Percentiles rank a stretch among this genome's conserved stretches.
phyloP scores from a whole-genome alignment of 2,888 invertebrate species.

The Parnassius glacialis region DNA sequence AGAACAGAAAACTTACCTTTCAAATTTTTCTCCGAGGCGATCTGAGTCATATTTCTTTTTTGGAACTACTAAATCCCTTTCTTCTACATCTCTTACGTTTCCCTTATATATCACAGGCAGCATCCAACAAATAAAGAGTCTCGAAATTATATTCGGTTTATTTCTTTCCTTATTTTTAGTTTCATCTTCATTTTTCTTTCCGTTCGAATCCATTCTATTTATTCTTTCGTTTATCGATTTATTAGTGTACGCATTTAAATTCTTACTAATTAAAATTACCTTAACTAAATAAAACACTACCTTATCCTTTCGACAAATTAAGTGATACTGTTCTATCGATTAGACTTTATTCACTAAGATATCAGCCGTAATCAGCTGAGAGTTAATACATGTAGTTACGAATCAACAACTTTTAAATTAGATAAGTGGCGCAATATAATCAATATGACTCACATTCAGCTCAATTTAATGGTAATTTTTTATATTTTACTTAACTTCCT shows the following conservation, averaged over 20 bases:
- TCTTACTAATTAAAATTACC: no score
- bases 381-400: constrained; percentile 5
- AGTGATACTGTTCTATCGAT: constrained; percentile 15
- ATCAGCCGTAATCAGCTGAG: constrained; percentile 13
- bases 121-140: constrained; percentile 71
- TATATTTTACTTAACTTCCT: no score
- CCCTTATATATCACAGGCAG: constrained; percentile 77
- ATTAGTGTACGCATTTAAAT: background rate
- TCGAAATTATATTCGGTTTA: constrained; percentile 63
- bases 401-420: no score
- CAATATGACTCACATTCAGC: background rate
- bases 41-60: constrained; percentile 82
- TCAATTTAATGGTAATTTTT: no score
- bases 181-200: constrained; percentile 31
- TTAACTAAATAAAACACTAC: no score
- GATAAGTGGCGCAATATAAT: constrained; percentile 11
- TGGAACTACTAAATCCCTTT: constrained; percentile 83
- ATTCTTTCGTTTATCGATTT: constrained; percentile 1
- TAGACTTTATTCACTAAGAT: constrained; percentile 16
- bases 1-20: constrained; percentile 64
- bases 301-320: background rate
- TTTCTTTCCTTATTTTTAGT: constrained; percentile 41
- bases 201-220: constrained; percentile 30
- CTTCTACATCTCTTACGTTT: constrained; percentile 80
- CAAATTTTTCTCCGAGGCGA: constrained; percentile 80